Conservation (phyloP, 1,140 invertebrate species). For the Trachymyrmex cornetzi region DNA sequence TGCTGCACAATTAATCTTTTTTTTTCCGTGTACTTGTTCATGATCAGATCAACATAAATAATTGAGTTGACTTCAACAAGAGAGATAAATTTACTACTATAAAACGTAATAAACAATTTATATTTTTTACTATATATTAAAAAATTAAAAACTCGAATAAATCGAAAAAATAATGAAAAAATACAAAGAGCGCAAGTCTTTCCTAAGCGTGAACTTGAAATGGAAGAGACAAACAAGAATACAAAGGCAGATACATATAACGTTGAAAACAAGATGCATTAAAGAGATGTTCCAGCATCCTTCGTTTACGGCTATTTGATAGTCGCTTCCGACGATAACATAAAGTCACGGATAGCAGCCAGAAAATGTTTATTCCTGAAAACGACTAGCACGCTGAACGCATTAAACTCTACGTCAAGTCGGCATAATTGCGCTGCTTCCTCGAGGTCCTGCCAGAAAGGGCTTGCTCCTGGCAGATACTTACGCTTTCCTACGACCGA, state of each 20-base stretch:
- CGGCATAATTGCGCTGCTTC: constrained; percentile 43
- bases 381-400: constrained; percentile 27
- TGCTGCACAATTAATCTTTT: too few relatives aligned
- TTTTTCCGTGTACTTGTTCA: too few relatives aligned
- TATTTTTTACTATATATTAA: not conserved
- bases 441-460: constrained; percentile 50
- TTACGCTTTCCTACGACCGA: constrained; percentile 12
- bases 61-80: not conserved
- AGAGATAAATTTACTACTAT: not conserved
- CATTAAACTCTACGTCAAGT: constrained; percentile 58
- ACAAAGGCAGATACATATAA: not conserved
- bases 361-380: constrained; percentile 36
- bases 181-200: not conserved
- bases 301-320: constrained; percentile 37
- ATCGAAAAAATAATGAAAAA: not conserved
- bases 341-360: constrained; percentile 36
- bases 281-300: constrained; percentile 1
- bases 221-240: constrained; percentile 30
- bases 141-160: not conserved
- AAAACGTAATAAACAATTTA: not conserved
- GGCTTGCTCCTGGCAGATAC: constrained; percentile 56
- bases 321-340: constrained; percentile 48
- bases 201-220: constrained; percentile 1
- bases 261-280: constrained; percentile 9
- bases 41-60: not conserved